Evolutionary conservation across 2,888 invertebrate genomes (phyloP).

Genomic region (Dryomyza anilis): DNA sequence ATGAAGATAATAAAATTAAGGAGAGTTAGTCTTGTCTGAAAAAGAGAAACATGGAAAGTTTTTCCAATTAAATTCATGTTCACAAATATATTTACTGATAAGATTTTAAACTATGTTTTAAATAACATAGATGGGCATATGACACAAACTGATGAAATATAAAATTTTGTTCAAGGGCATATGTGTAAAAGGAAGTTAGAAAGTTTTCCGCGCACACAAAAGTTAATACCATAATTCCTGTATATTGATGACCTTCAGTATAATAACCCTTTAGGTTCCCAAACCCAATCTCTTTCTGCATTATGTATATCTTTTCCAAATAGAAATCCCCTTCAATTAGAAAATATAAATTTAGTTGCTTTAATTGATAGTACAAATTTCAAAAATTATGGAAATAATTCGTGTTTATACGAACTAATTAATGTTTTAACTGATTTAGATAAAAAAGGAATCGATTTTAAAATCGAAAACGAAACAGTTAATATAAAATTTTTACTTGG

Average conservation of each 20-base stretch:
- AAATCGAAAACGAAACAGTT: not conserved
- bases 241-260: not conserved
- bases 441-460: slow-evolving; percentile 19
- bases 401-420: slow-evolving; percentile 15
- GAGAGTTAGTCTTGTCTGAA: not conserved
- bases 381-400: slow-evolving; percentile 25
- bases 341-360: not conserved
- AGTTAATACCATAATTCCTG: not conserved
- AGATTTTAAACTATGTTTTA: not conserved
- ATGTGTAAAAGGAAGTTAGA: not conserved
- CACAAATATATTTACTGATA: not conserved
- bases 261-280: not conserved
- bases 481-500: slow-evolving; percentile 26
- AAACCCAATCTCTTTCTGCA: not conserved
- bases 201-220: not conserved
- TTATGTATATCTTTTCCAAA: not conserved
- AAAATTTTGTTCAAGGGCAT: not conserved
- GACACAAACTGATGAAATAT: not conserved
- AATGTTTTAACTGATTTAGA: slow-evolving; percentile 19
- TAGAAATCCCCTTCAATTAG: not conserved
- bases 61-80: not conserved
- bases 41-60: not conserved
- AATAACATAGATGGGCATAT: not conserved
- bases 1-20: not conserved
- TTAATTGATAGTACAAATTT: slow-evolving; percentile 5